These are phyloP conservation scores for Heptranchias perlo DNA, from an alignment of 2,113 vertebrate species.

Conservation along the genomic window DNA sequence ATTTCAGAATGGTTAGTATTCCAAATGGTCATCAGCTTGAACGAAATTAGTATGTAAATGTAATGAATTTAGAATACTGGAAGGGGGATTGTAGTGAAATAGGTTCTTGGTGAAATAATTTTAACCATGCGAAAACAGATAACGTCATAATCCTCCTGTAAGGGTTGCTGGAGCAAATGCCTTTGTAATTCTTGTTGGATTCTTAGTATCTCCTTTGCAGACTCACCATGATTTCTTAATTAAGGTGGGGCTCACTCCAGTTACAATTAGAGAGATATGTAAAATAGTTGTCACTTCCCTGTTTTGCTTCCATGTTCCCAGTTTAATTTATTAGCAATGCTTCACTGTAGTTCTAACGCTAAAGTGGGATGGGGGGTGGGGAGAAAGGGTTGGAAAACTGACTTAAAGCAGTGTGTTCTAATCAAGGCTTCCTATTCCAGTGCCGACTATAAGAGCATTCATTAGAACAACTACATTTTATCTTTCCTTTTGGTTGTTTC, in stretches of 20 bases:
- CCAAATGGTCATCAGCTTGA: neutral
- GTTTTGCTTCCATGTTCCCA: neutral
- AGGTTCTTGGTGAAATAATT: neutral
- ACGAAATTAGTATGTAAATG: neutral
- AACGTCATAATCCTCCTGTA: neutral
- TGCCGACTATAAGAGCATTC: neutral
- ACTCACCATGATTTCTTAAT: neutral
- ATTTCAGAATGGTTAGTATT: neutral
- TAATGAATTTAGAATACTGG: neutral
- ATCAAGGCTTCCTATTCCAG: neutral
- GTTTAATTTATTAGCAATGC: slow-evolving; percentile 16
- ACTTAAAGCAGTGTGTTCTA: neutral
- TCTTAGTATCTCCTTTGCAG: neutral
- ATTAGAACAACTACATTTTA: neutral
- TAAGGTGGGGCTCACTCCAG: neutral
- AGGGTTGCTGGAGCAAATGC: neutral
- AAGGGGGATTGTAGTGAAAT: neutral
- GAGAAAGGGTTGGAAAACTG: neutral
- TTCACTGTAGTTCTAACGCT: neutral
- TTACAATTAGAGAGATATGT: neutral
- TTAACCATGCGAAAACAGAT: neutral
- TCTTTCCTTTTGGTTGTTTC: neutral
- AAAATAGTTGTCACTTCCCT: neutral
- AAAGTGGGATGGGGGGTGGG: neutral
- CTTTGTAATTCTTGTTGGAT: neutral